Conservation (phyloP, 2,888 invertebrate species). For the Osedax fenrisi region DNA sequence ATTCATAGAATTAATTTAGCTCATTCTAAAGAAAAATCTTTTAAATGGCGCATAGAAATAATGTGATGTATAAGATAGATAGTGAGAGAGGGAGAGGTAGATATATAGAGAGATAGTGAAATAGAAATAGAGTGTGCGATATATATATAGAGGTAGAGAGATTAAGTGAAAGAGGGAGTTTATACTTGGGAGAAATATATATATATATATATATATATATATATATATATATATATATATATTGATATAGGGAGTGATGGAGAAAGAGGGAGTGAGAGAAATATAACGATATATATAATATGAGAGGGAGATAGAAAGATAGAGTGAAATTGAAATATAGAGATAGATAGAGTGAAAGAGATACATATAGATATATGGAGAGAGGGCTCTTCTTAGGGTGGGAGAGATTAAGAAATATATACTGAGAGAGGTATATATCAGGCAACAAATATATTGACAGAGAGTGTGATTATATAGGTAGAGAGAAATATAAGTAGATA, state of each 20-base stretch:
- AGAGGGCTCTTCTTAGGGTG: background rate
- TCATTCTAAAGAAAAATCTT: no score
- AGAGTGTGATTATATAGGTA: background rate
- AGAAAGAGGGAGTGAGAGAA: no score
- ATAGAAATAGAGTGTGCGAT: background rate
- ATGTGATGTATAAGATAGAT: background rate
- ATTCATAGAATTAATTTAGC: no score
- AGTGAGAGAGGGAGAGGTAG: background rate
- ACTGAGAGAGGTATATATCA: background rate
- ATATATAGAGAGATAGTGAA: background rate
- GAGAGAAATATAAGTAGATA: constrained; percentile 2
- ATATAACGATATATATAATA: no score
- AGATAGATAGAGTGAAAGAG: no score
- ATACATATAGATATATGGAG: background rate
- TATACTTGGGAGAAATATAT: background rate
- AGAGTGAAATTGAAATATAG: no score
- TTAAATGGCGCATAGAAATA: no score
- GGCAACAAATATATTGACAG: background rate
- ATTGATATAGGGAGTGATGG: no score
- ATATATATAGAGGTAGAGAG: background rate
- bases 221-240: background rate
- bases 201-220: background rate
- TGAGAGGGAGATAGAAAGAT: no score
- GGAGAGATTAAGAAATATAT: background rate
- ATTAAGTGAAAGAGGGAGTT: background rate